Percentiles rank a stretch among this genome's conserved stretches.
These are phyloP conservation scores for Pyrocephalus nanus DNA, from an alignment of 2,797 vertebrate species.

Conservation along the genomic window DNA sequence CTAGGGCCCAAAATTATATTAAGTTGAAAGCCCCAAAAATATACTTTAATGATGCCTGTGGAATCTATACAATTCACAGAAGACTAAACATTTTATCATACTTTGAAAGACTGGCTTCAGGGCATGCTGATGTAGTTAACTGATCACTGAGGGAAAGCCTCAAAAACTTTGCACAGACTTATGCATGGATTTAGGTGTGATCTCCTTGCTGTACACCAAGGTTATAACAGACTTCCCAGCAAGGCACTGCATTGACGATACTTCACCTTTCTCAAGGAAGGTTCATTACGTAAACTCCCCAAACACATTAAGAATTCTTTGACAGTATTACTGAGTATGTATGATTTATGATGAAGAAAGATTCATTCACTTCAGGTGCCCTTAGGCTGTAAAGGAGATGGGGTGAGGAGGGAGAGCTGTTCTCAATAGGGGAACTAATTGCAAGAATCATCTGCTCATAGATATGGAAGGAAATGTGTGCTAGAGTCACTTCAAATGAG, in stretches of 20 bases:
- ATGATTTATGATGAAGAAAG: conserved; percentile 39
- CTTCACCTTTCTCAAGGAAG: conserved; percentile 34
- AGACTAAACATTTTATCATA: background rate
- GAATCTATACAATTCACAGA: conserved; percentile 8
- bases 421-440: conserved; percentile 17
- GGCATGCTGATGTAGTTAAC: background rate
- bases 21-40: background rate
- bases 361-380: background rate
- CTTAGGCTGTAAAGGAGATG: background rate
- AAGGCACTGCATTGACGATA: background rate
- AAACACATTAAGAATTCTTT: conserved; percentile 39
- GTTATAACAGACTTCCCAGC: conserved; percentile 12
- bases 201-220: background rate
- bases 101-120: background rate
- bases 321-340: background rate
- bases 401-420: background rate
- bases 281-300: conserved; percentile 30
- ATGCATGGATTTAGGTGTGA: background rate
- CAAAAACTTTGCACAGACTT: background rate
- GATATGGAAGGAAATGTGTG: background rate
- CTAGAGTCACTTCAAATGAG: background rate
- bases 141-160: background rate
- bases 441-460: conserved; percentile 15
- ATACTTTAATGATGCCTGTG: background rate
- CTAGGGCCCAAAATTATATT: background rate